A percentile compares a stretch with the other conserved stretches of the same genome.
Evolutionary conservation across 2,113 vertebrate genomes (phyloP).

Genomic region (Bubalus kerabau): DNA sequence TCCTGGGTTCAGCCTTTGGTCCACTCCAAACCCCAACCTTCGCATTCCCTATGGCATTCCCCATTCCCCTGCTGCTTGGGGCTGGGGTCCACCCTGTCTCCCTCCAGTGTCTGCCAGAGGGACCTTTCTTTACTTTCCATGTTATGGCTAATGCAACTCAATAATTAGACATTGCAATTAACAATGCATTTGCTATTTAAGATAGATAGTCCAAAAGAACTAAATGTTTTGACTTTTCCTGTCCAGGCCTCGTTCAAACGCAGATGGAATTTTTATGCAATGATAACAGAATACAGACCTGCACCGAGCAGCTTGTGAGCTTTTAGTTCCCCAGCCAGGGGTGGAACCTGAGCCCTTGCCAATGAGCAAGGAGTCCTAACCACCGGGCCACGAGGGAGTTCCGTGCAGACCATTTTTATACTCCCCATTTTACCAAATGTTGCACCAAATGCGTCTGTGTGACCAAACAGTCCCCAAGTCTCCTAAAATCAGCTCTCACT

Average conservation of each 20-base stretch:
- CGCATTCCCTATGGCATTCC: no score
- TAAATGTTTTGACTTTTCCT: not conserved
- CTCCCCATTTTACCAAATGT: not conserved
- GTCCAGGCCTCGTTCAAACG: not conserved
- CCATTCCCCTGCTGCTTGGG: not conserved
- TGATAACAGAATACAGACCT: not conserved
- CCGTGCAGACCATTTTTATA: not conserved
- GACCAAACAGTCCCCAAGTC: not conserved
- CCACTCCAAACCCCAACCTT: not conserved
- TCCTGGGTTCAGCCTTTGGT: not conserved
- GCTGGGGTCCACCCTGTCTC: not conserved
- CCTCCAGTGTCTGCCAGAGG: not conserved
- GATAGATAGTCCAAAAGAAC: not conserved
- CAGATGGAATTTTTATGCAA: not conserved
- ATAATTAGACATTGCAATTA: not conserved
- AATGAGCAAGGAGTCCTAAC: not conserved
- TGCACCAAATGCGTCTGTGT: not conserved
- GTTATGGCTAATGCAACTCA: not conserved
- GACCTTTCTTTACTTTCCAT: not conserved
- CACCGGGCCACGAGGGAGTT: not conserved
- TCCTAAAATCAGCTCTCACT: not conserved
- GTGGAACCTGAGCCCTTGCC: not conserved
- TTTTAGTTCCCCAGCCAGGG: not conserved
- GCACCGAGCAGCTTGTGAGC: rapidly evolving
- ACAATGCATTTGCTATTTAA: not conserved